These are phyloP conservation scores for Dichetophora obliterata DNA, from an alignment of 2,888 invertebrate species.

Conservation along the genomic window DNA sequence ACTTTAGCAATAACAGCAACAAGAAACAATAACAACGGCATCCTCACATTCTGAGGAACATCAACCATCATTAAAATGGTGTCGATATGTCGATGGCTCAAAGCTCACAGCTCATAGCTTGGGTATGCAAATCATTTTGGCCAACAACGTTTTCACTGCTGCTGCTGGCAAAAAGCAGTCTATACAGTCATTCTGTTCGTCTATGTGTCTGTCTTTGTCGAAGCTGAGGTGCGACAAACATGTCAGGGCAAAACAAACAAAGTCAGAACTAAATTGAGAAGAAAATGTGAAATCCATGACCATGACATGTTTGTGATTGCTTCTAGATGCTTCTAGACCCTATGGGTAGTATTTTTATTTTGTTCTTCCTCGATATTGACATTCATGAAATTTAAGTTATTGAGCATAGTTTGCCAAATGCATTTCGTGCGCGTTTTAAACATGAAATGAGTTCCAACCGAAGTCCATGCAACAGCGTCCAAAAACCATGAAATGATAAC, in stretches of 20 bases:
- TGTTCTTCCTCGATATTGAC: no score
- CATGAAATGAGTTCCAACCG: no score
- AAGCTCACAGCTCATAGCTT: background rate
- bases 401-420: no score
- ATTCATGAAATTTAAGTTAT: no score
- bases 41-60: slow-evolving; percentile 12
- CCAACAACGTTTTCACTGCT: background rate
- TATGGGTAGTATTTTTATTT: no score
- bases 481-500: no score
- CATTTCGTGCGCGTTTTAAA: no score
- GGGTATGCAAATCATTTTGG: slow-evolving; percentile 27
- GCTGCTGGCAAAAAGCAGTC: no score
- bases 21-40: slow-evolving; percentile 6
- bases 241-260: background rate
- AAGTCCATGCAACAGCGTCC: no score
- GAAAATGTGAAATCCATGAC: slow-evolving; percentile 8
- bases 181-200: no score
- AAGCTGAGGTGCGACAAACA: background rate
- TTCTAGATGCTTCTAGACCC: no score
- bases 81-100: slow-evolving; percentile 23
- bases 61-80: slow-evolving; percentile 31
- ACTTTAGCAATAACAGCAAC: slow-evolving; percentile 5
- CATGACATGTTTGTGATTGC: background rate
- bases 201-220: no score
- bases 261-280: slow-evolving; percentile 26